Base-by-base conservation (phyloP, 2,797 vertebrate genomes). In the Nasua narica region DNA sequence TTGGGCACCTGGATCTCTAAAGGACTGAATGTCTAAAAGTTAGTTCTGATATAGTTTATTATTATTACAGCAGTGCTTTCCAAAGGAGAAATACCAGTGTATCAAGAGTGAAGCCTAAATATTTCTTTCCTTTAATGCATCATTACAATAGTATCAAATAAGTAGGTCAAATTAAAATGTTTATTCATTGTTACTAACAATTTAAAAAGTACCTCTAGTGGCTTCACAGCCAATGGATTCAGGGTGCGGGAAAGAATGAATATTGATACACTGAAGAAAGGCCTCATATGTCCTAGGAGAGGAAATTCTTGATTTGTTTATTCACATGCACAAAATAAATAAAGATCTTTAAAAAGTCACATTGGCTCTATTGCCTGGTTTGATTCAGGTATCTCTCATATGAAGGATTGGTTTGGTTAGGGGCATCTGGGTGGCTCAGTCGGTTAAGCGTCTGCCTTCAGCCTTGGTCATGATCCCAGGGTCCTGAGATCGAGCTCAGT, bases 161-260 rank as follows among this genome's bases (percentile, higher is more conserved):
- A 79, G 32, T 76, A 87, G 48, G 40, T 94, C 70, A 91, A 83
- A 70, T 92, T 86, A 91, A 95, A 78, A 70, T 87, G 60, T 52
- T 89, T 86, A 74, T 87, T 95, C 32, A 58, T 50, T 56, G 52
- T 67, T 91, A 27, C 11, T 90, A 92, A 74, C 43, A 95, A 72
- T 37, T 87, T 87, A 90, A 95, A 83, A 84, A 70, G n/a, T 76
- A 52, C 8, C 35, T 56, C 25, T 85, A 77, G 21, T 85, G 40
- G 18, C 19, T 83, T 89, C 9, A 40, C 69, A 87, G 46, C 52
- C 48, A 67, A 40, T 81, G 23, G 23, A 83, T 96, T 86, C 56
- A 94, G 29, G 12, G 14, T n/a, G n/a, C 78, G 16, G 58, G 37
- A 87, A 92, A 95, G 21, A 79, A 69, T 79, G 14, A 69, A 19